These are phyloP conservation scores for Adineta ricciae DNA, from an alignment of 2,888 invertebrate species.

Conservation along the genomic window DNA sequence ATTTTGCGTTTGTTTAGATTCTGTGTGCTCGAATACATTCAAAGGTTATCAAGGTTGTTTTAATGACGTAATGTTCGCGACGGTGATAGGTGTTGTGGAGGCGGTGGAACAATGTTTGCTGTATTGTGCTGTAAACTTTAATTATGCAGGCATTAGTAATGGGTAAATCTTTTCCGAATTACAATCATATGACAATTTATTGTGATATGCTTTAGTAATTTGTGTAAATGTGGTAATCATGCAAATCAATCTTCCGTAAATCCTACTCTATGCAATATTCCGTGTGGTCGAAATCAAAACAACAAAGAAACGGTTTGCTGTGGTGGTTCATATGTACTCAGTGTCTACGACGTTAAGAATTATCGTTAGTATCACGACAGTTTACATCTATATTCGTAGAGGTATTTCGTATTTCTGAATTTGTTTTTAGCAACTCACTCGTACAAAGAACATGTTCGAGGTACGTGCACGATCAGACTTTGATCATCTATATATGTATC, in stretches of 20 bases:
- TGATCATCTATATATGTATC: too few relatives aligned
- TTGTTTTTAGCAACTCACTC: background rate
- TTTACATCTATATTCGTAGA: background rate
- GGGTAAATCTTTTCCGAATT: background rate
- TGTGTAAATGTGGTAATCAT: background rate
- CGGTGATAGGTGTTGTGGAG: background rate
- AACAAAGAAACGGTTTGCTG: background rate
- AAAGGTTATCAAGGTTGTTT: slow-evolving; percentile 5
- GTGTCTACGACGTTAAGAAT: background rate
- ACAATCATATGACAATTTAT: background rate
- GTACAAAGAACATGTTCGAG: background rate
- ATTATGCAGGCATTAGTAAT: background rate
- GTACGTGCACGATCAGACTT: background rate
- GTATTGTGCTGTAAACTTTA: background rate
- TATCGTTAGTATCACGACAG: background rate
- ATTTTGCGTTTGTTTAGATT: background rate
- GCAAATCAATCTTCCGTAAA: background rate
- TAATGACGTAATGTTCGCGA: background rate
- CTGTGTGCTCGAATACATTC: background rate
- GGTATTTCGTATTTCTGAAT: background rate
- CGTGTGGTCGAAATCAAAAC: background rate
- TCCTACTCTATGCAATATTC: background rate
- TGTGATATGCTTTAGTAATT: background rate
- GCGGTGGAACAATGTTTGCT: background rate
- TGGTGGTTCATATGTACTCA: background rate